Evolutionary conservation across 2,797 vertebrate species (phyloP), one percentile per base, ranked within the genome.

Genomic region (Myotis planiceps): DNA sequence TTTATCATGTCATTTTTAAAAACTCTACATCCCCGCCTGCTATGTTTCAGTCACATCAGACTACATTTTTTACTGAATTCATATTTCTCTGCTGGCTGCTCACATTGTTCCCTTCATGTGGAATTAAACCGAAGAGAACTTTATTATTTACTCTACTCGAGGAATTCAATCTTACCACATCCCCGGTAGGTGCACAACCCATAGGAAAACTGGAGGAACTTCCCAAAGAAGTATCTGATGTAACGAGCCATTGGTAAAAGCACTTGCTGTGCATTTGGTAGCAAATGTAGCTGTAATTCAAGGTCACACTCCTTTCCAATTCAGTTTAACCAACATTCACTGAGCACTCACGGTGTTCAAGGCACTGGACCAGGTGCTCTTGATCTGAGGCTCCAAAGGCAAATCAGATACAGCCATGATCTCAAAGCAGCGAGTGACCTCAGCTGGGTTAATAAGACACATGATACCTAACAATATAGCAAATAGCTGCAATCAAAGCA

Each of bases 401-500:
- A 90, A 75, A 21, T 49, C 42, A 49, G 55, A 16, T 74, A 68
- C 1, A 39, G 27, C 66, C 5, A 2, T 88, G 65, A n/a, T 39
- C n/a, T 92, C 55, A 60, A 45, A 51, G 72, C 12, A 92, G 9
- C 23, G 65, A 32, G 29, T 65, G 14, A 21, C 60, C 68, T 68
- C 83, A 92, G 13, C 65, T 32, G 58, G 42, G 9, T 79, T 95
- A 86, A 91, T 86, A 86, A 92, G 71, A 66, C 13, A n/a, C 37
- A 53, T 18, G 23, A 42, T 75, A 21, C 25, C 12, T n/a, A 80
- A 72, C 75, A 75, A 85, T 81, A 72, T 12, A 88, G 37, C n/a
- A 76, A 87, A 45, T 29, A 83, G 18, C 13, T 60, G 25, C 27
- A 63, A 45, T 74, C 63, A 88, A 39, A 51, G 18, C 25, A 21